Evolutionary conservation across 2,113 vertebrate genomes (phyloP).

Genomic region (Myotis davidii): DNA sequence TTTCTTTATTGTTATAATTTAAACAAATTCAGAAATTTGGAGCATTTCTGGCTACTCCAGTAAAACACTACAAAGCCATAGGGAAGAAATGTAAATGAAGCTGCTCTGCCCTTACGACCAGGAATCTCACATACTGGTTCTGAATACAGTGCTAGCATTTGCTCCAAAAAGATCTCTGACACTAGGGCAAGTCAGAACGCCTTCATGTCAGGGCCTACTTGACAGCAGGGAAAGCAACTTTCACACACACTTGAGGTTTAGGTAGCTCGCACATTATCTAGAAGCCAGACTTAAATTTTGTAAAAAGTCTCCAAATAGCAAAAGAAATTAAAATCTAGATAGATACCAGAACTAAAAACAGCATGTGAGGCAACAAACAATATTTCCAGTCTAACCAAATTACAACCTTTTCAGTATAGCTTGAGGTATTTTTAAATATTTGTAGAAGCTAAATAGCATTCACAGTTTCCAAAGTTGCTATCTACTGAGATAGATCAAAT

Average conservation of each 20-base stretch:
- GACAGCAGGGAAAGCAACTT: conserved; percentile 3
- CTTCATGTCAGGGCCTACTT: conserved; percentile 19
- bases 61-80: conserved; percentile 48
- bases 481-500: conserved; percentile 49
- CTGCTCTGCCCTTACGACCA: neutral
- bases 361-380: conserved; percentile 12
- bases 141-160: neutral
- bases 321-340: conserved; percentile 67
- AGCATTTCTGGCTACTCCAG: conserved; percentile 33
- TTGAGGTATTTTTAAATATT: conserved; percentile 71
- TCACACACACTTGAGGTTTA: conserved; percentile 2
- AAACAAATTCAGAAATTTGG: conserved; percentile 57
- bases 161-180: neutral
- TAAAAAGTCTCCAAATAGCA: conserved; percentile 66
- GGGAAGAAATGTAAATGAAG: neutral
- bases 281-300: conserved; percentile 42
- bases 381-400: conserved; percentile 64
- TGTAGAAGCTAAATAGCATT: conserved; percentile 67
- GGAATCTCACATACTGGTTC: neutral
- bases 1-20: conserved; percentile 55
- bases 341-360: conserved; percentile 45
- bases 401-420: conserved; percentile 26
- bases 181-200: neutral
- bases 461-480: conserved; percentile 69
- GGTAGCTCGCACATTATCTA: neutral